Evolutionary conservation across 2,797 vertebrate genomes (phyloP).

Genomic region (Semotilus atromaculatus): DNA sequence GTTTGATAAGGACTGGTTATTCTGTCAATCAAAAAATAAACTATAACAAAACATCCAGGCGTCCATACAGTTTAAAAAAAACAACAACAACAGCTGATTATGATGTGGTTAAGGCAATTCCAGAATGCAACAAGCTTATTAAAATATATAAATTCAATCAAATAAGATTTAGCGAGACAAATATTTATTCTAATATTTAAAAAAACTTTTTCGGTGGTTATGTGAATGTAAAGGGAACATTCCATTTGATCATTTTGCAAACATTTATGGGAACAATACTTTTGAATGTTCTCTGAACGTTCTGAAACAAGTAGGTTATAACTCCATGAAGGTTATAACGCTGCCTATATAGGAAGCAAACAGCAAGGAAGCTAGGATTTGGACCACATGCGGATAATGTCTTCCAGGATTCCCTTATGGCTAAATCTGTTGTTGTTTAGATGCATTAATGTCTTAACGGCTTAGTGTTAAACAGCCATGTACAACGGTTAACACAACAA

Average conservation of each 20-base stretch:
- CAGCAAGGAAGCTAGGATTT: neutral
- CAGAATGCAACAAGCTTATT: no score
- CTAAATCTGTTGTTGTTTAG: constrained; percentile 29
- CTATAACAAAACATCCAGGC: neutral
- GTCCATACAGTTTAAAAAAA: neutral
- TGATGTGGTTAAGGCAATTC: no score
- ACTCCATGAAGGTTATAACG: neutral
- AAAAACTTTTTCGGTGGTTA: no score
- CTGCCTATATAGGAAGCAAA: neutral
- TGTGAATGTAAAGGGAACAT: no score
- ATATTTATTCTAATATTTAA: no score
- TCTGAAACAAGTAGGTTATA: neutral
- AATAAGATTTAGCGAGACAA: neutral
- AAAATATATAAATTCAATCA: no score
- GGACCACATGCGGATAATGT: neutral
- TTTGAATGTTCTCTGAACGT: neutral
- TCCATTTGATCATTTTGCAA: no score
- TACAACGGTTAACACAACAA: constrained; percentile 16
- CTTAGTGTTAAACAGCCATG: constrained; percentile 24
- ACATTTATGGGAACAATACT: neutral
- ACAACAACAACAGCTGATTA: no score
- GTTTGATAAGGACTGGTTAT: neutral
- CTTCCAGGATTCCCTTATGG: constrained; percentile 21
- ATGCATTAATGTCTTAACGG: constrained; percentile 29
- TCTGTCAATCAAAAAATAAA: neutral